Percentiles rank a stretch among this genome's conserved stretches.
phyloP scores from a whole-genome alignment of 1,140 invertebrate species.

The Drosophila persimilis region DNA sequence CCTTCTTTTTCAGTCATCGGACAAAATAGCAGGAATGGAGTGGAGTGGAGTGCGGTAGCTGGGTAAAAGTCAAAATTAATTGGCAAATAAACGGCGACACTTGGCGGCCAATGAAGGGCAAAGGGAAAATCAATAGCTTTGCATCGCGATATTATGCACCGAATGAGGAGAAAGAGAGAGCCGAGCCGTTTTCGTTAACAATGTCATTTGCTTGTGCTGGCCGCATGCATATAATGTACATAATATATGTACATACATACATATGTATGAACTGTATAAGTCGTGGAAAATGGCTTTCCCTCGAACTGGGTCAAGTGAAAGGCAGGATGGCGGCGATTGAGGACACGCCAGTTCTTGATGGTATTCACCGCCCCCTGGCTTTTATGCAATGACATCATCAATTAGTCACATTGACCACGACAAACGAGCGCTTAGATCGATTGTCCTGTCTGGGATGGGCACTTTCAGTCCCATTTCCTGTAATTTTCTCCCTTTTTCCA shows the following conservation, averaged over 20 bases:
- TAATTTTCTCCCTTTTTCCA: too few species aligned
- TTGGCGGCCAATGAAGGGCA: slow-evolving; percentile 23
- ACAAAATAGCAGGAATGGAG: too few species aligned
- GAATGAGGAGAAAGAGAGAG: too few species aligned
- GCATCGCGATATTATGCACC: slow-evolving; percentile 28
- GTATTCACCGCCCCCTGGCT: not conserved
- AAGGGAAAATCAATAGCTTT: slow-evolving; percentile 68
- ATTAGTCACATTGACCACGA: slow-evolving; percentile 12
- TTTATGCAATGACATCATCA: slow-evolving; percentile 33
- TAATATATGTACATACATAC: not conserved
- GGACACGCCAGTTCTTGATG: slow-evolving; percentile 24
- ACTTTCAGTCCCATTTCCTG: not conserved
- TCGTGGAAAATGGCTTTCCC: slow-evolving; percentile 17
- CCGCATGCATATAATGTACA: too few species aligned
- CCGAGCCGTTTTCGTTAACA: slow-evolving; percentile 1
- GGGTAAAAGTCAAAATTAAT: slow-evolving; percentile 70
- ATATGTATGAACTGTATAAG: slow-evolving; percentile 1
- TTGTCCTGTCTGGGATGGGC: slow-evolving; percentile 19
- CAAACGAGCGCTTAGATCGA: slow-evolving; percentile 17
- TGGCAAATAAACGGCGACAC: slow-evolving; percentile 32
- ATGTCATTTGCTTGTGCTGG: not conserved
- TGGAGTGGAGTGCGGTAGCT: slow-evolving; percentile 32
- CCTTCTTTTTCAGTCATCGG: not conserved
- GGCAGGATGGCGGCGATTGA: slow-evolving; percentile 7
- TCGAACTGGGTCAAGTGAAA: slow-evolving; percentile 60